Percentiles rank a stretch among this genome's conserved stretches.
phyloP scores from a whole-genome alignment of 35 echinoderm and acorn worm genomes.

The Ophiothrix spiculata region DNA sequence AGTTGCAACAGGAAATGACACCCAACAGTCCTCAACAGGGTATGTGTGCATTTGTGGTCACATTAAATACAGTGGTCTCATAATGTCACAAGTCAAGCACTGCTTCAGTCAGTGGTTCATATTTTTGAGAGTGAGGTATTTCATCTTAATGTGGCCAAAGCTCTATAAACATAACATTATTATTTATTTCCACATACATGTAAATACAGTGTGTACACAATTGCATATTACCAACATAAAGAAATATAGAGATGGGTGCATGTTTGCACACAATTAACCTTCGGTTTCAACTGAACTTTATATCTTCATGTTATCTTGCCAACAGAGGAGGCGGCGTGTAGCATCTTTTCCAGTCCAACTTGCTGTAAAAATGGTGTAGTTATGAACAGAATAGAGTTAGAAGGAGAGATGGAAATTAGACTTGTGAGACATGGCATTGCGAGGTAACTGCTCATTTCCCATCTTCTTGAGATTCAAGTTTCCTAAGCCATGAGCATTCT shows the following conservation, averaged over 20 bases:
- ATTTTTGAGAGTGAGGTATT: no score
- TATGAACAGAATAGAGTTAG: constrained; percentile 29
- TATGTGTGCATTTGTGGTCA: no score
- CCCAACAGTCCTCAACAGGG: no score
- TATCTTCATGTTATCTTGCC: constrained; percentile 1
- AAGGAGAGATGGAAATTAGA: constrained; percentile 50
- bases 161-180: no score
- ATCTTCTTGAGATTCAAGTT: neutral
- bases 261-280: neutral
- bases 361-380: constrained; percentile 54
- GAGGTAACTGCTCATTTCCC: constrained; percentile 37
- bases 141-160: neutral
- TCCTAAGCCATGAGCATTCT: neutral
- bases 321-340: constrained; percentile 67
- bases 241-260: neutral
- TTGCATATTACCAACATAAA: no score
- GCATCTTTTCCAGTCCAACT: constrained; percentile 48
- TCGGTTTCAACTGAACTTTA: neutral
- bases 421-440: constrained; percentile 60
- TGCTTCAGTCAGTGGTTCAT: no score
- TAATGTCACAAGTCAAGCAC: no score
- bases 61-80: no score
- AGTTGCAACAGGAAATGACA: no score
- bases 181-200: neutral
- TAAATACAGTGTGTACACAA: no score